Conservation (phyloP, 2,888 invertebrate species). For the Salpingus planirostris region DNA sequence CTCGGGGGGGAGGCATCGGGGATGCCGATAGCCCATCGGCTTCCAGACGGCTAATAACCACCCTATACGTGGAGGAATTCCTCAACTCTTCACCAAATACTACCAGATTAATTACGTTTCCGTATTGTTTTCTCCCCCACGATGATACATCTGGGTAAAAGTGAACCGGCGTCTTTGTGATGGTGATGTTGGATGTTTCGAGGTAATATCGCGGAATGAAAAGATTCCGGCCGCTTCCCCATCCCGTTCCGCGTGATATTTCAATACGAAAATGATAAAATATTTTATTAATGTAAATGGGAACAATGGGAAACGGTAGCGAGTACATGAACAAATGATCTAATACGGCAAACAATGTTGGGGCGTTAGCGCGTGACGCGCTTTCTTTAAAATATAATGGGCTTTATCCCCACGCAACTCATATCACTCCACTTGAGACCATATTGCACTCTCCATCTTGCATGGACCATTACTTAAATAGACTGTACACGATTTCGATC, state of each 20-base stretch:
- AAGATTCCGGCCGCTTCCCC: too few relatives aligned
- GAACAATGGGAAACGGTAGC: slow-evolving; percentile 17
- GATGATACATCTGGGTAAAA: too few relatives aligned
- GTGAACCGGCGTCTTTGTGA: too few relatives aligned
- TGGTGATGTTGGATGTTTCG: too few relatives aligned
- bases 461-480: slow-evolving; percentile 19
- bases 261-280: slow-evolving; percentile 12
- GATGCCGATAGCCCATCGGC: too few relatives aligned
- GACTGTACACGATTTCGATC: slow-evolving; percentile 13
- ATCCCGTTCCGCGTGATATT: too few relatives aligned
- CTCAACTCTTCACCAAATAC: too few relatives aligned
- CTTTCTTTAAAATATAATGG: slow-evolving; percentile 19
- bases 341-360: slow-evolving; percentile 18
- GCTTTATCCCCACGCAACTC: slow-evolving; percentile 18
- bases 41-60: too few relatives aligned
- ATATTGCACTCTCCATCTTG: slow-evolving; percentile 19
- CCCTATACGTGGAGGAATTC: too few relatives aligned
- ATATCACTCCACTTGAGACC: slow-evolving; percentile 15
- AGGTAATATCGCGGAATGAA: too few relatives aligned
- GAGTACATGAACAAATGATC: slow-evolving; percentile 18
- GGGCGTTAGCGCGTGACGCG: slow-evolving; percentile 18
- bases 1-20: too few relatives aligned
- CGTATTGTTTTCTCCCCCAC: slow-evolving; percentile 2
- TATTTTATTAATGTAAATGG: slow-evolving; percentile 17
- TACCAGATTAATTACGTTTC: too few relatives aligned